Conservation (phyloP, 2,797 vertebrate genomes). For the Decapterus maruadsi region DNA sequence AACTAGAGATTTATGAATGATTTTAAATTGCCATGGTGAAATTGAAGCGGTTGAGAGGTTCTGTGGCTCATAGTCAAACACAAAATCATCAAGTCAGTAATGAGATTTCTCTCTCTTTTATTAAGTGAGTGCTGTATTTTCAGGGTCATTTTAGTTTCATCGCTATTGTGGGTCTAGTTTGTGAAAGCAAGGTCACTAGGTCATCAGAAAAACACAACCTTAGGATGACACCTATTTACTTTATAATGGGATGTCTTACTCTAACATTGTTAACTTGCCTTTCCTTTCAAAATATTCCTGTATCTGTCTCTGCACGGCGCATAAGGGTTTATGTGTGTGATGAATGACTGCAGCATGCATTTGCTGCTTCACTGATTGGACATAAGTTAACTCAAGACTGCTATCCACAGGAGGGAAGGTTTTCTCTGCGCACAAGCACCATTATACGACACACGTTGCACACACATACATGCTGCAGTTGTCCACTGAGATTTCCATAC, state of each 20-base stretch:
- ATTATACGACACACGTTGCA: slow-evolving; percentile 3
- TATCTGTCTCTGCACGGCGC: not conserved
- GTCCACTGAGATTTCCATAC: slow-evolving; percentile 32
- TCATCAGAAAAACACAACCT: not conserved
- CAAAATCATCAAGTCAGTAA: not conserved
- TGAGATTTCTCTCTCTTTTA: not conserved
- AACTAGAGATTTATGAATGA: slow-evolving; percentile 1
- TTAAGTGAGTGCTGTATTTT: not conserved
- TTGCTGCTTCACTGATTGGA: slow-evolving; percentile 45
- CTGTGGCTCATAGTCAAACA: slow-evolving; percentile 4
- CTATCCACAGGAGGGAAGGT: slow-evolving; percentile 8
- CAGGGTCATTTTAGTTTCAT: not conserved
- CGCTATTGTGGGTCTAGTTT: not conserved
- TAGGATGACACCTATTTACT: not conserved
- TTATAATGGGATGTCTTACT: slow-evolving; percentile 11
- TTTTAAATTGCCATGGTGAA: slow-evolving; percentile 3
- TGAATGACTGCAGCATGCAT: slow-evolving; percentile 58
- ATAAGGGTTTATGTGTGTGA: slow-evolving; percentile 18
- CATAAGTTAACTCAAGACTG: slow-evolving; percentile 47
- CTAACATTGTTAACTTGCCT: slow-evolving; percentile 12
- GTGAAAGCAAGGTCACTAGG: slow-evolving; percentile 1
- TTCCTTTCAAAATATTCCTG: not conserved
- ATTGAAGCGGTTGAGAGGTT: not conserved
- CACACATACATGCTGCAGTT: slow-evolving; percentile 12
- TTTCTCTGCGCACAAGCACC: slow-evolving; percentile 9